These are phyloP conservation scores for Scyliorhinus canicula DNA, from an alignment of 2,797 vertebrate species.

Conservation along the genomic window DNA sequence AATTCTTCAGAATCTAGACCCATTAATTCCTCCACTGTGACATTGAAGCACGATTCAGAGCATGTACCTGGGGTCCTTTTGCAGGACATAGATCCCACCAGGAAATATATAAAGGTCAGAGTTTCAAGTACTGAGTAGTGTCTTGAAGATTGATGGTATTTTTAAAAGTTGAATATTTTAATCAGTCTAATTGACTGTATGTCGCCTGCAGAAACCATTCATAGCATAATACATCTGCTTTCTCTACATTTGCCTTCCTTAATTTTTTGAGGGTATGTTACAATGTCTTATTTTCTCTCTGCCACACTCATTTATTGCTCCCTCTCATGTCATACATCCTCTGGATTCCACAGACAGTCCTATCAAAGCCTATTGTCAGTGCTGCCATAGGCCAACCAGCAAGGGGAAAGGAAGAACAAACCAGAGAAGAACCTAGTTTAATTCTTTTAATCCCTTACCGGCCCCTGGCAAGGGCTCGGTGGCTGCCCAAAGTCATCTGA, in stretches of 20 bases:
- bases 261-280: neutral
- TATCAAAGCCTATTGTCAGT: neutral
- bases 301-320: neutral
- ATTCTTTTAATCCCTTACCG: neutral
- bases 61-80: constrained; percentile 42
- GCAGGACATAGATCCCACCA: constrained; percentile 50
- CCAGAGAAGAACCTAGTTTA: neutral
- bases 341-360: neutral
- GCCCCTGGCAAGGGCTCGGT: neutral
- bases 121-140: neutral
- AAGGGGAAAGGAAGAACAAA: neutral
- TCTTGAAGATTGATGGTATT: neutral
- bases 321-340: neutral
- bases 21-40: constrained; percentile 49
- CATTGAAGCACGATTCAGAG: constrained; percentile 46
- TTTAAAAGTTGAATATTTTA: neutral
- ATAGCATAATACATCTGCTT: neutral
- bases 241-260: neutral
- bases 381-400: neutral
- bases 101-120: constrained; percentile 60
- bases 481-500: neutral
- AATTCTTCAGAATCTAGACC: constrained; percentile 50
- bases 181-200: neutral
- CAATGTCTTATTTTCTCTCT: neutral
- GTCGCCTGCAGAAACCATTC: neutral